These are phyloP conservation scores for Lepidocolaptes lacrymiger DNA, from an alignment of 2,797 vertebrate genomes.

Conservation along the genomic window DNA sequence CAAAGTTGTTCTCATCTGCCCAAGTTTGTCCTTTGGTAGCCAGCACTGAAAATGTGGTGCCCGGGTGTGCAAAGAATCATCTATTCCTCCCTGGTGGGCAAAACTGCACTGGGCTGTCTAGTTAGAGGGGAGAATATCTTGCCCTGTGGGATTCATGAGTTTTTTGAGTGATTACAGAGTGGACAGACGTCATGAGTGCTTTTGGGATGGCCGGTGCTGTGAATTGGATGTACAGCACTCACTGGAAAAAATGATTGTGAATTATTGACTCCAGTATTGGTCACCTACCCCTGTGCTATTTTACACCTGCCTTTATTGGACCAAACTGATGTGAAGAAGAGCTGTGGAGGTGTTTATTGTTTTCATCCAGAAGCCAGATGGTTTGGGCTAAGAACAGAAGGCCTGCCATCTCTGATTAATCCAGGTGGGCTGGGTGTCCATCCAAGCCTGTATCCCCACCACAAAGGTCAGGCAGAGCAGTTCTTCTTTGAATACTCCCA, in stretches of 20 bases:
- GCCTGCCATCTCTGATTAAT: background rate
- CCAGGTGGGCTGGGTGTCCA: background rate
- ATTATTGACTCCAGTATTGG: background rate
- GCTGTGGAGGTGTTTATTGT: background rate
- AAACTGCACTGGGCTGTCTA: background rate
- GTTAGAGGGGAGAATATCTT: background rate
- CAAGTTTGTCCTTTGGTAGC: background rate
- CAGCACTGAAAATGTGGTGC: background rate
- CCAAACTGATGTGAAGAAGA: background rate
- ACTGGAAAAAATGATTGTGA: background rate
- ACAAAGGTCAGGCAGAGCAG: background rate
- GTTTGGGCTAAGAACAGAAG: background rate
- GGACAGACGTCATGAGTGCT: background rate
- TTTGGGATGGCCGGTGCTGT: background rate
- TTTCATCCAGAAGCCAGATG: background rate
- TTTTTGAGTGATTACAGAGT: background rate
- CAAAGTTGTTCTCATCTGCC: background rate
- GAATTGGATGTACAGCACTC: background rate
- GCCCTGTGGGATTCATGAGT: background rate
- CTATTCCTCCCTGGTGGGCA: background rate
- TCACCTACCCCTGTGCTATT: background rate
- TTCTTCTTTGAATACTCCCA: background rate
- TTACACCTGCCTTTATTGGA: background rate
- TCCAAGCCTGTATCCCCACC: background rate
- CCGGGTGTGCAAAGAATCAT: background rate